Percentiles rank a stretch among this genome's conserved stretches.
Conservation (phyloP, 1,140 invertebrate genomes). For the Formica exsecta region DNA sequence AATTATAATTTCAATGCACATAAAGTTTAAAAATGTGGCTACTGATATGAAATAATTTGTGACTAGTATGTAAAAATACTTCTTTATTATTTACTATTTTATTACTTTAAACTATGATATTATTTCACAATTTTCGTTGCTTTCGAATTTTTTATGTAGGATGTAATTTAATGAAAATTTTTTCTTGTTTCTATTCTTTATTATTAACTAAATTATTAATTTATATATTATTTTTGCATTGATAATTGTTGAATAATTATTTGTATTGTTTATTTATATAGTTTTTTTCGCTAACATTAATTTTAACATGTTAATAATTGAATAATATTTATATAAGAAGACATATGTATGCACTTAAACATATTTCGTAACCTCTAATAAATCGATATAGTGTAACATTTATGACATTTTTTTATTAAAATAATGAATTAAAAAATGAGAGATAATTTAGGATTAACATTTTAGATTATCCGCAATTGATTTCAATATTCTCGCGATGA, state of each 20-base stretch:
- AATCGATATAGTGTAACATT: not conserved
- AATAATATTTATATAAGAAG: not conserved
- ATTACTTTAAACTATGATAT: not conserved
- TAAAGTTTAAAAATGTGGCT: not conserved
- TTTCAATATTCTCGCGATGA: not conserved
- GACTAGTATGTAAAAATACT: not conserved
- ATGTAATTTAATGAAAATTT: slow-evolving; percentile 1
- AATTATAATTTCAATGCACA: not conserved
- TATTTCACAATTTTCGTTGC: not conserved
- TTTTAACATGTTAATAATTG: not conserved
- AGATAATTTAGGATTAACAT: not conserved
- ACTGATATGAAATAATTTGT: not conserved
- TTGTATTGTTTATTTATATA: not conserved
- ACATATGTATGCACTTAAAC: not conserved
- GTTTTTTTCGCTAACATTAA: not conserved
- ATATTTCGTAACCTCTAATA: not conserved
- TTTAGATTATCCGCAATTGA: not conserved
- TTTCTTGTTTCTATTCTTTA: not conserved
- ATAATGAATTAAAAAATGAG: too few species aligned
- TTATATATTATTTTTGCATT: not conserved
- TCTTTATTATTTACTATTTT: not conserved
- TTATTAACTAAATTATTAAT: slow-evolving; percentile 8
- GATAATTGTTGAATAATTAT: not conserved
- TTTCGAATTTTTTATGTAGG: not conserved
- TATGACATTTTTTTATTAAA: not conserved